Conservation (phyloP, 2,113 vertebrate genomes). For the Thinocorus orbignyianus region DNA sequence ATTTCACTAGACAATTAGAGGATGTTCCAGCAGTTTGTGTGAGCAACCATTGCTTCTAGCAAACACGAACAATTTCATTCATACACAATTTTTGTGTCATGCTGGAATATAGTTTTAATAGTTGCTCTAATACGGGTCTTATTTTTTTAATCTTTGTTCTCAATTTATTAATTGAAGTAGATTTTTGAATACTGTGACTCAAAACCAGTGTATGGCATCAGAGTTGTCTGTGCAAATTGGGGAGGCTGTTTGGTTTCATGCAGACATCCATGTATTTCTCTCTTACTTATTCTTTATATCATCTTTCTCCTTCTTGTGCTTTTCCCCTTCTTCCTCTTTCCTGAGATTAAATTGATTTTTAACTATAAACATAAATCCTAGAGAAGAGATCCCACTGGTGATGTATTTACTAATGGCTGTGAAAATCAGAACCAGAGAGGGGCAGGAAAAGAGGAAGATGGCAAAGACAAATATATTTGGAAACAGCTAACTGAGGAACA, state of each 20-base stretch:
- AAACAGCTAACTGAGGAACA: constrained; percentile 40
- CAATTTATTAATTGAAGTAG: too few relatives aligned
- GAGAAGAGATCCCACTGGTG: constrained; percentile 3
- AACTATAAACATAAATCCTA: constrained; percentile 47
- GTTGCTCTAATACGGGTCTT: not conserved
- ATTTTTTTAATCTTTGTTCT: not conserved
- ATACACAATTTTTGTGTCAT: not conserved
- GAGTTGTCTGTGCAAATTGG: not conserved
- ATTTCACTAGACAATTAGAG: not conserved
- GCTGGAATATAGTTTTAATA: not conserved
- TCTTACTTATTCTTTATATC: not conserved
- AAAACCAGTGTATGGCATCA: not conserved
- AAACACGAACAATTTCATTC: not conserved
- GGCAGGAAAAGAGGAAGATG: constrained; percentile 40
- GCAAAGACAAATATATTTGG: constrained; percentile 64
- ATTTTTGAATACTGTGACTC: not conserved
- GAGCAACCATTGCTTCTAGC: not conserved
- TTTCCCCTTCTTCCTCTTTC: not conserved
- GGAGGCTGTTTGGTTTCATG: not conserved
- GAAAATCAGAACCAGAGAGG: constrained; percentile 64
- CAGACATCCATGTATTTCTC: not conserved
- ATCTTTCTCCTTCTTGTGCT: not conserved
- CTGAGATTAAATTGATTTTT: constrained; percentile 32
- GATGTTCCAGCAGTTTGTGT: not conserved
- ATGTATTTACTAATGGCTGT: constrained; percentile 34